Evolutionary conservation across 2,113 vertebrate species (phyloP), one percentile per base, ranked within the genome.

Genomic region (Nothocercus julius): DNA sequence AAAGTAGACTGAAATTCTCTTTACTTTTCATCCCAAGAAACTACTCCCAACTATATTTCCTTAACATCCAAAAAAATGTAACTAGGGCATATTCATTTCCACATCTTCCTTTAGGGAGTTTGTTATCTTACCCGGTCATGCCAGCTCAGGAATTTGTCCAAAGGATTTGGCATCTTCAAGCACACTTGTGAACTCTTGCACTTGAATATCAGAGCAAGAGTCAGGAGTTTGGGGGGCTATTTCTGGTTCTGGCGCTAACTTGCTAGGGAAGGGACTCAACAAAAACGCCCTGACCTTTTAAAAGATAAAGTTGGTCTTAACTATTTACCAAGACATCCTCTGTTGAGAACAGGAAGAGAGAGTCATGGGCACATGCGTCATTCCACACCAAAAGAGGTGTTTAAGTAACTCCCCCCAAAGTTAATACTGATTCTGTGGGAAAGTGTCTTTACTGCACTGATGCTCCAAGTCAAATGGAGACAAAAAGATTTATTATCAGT

Each of bases 251-350:
- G 76, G 25, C 63, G 62, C 53, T 85, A 78, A 75, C 18, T 75
- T 13, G 19, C 25, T 75, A 32, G 18, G 69, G 44, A 51, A 83
- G 15, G n/a, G 24, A 87, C 49, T 56, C 70, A 69, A 85, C 17
- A 70, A 69, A 72, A 80, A 89, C 25, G 17, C 34, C 79, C 49
- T 74, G 49, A 95, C 40, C 59, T 94, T 91, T 94, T 63, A 32
- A 85, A 88, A 93, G 76, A 74, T 45, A 80, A 75, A 74, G 62
- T 63, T 75, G 56, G 81, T 64, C 20, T 69, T 44, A 66, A 70
- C 38, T 74, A 58, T 82, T 83, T 68, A 49, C 7, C 28, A 64
- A 87, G 56, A 72, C 20, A 47, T 84, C 32, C n/a, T 95, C 69
- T 79, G 9, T 16, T 63, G 54, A 73, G 34, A 91, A 68, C 20